Evolutionary conservation across 2,797 vertebrate genomes (phyloP), one percentile per base, ranked within the genome.

Genomic region (Pipistrellus kuhlii): DNA sequence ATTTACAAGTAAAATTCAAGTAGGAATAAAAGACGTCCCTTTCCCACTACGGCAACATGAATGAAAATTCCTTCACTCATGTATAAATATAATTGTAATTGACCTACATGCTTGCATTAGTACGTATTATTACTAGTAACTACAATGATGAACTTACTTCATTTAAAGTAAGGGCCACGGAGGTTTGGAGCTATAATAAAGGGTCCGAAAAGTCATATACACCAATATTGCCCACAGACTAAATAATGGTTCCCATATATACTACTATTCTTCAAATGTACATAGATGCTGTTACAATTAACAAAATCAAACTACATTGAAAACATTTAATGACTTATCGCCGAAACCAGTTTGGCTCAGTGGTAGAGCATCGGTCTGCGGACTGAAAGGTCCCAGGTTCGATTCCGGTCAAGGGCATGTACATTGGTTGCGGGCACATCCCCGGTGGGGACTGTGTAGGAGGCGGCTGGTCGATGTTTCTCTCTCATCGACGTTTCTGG

Each of bases 1-100:
- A 76, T 72, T 85, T 85, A 96, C 18, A 91, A 77, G 38, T 72
- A 90, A 41, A 94, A 94, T 46, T 94, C 71, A 92, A 92, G 59
- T 75, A 77, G 48, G 23, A 83, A 85, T 30, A 91, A 51, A 81
- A 94, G 15, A 91, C 12, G 12, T 20, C 10, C 73, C 27, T 91
- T 62, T 15, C 30, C 41, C 53, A 41, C 25, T 38, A 81, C 8
- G 10, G 21, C 51, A 92, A 41, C 55, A 48, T 35, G 14, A 91
- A 85, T 55, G 46, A 85, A 87, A 57, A 89, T 46, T 55, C 32
- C 76, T 78, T 86, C 71, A 71, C 66, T 76, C 62, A 55, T 85
- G 64, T 44, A 90, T 25, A 85, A 85, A 90, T 68, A 27, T 25
- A 53, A 73, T 10, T 75, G 25, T 66, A 84, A 75, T 86, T 86